Evolutionary conservation across 2,888 invertebrate genomes (phyloP).

Genomic region (Torymus auratus): DNA sequence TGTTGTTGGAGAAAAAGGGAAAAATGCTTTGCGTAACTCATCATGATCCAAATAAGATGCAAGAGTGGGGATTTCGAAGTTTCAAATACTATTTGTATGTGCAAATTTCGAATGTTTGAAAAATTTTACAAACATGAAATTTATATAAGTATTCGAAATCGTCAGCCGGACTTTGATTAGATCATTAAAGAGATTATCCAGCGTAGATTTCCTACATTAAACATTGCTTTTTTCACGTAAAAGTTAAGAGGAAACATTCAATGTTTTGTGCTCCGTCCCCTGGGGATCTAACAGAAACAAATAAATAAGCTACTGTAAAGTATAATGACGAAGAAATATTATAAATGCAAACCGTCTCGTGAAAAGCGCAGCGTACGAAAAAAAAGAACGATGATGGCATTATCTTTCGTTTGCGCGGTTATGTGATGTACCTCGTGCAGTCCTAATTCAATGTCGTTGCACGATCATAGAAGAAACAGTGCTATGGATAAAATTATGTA

Average conservation of each 20-base stretch:
- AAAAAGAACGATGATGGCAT: neutral
- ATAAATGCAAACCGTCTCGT: conserved; percentile 22
- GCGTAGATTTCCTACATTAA: no score
- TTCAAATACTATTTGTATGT: neutral
- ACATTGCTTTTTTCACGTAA: neutral
- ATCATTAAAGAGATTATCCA: no score
- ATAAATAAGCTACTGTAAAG: neutral
- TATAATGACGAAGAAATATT: neutral
- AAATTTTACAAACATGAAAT: no score
- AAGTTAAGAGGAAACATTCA: neutral
- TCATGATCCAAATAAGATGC: neutral
- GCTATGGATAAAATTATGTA: neutral
- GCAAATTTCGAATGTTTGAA: neutral
- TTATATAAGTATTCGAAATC: no score
- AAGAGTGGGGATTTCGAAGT: conserved; percentile 1
- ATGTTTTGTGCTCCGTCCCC: conserved; percentile 33
- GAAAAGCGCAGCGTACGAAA: neutral
- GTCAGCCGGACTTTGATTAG: no score
- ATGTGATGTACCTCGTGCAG: conserved; percentile 21
- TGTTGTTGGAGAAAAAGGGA: conserved; percentile 7
- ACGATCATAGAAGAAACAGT: conserved; percentile 22
- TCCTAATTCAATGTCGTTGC: conserved; percentile 21
- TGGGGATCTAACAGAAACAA: neutral
- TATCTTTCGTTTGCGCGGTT: conserved; percentile 5
- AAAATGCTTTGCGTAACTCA: neutral